Percentiles rank a stretch among this genome's conserved stretches.
These are phyloP conservation scores for Dryoscopus gambensis DNA, from an alignment of 2,113 vertebrate species.

Conservation along the genomic window DNA sequence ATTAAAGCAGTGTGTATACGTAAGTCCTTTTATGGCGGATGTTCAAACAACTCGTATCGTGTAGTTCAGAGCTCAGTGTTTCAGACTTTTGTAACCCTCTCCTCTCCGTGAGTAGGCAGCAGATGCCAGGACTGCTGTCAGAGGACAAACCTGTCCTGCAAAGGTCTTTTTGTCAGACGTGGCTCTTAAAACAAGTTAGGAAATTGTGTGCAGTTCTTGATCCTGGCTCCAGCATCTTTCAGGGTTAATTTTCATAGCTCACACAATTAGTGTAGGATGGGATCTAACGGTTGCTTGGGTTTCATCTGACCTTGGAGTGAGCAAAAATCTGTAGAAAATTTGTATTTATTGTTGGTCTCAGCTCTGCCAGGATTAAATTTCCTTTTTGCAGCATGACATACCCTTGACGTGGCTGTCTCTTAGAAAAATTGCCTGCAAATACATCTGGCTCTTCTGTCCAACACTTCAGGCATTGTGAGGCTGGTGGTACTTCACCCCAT, in stretches of 20 bases:
- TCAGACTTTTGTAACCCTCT: background rate
- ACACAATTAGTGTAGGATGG: background rate
- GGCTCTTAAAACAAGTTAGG: background rate
- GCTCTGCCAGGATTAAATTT: background rate
- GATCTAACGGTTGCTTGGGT: background rate
- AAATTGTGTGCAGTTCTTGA: background rate
- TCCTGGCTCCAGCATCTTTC: fast-evolving
- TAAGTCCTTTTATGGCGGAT: background rate
- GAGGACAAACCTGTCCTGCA: background rate
- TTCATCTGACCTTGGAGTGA: background rate
- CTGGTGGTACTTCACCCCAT: background rate
- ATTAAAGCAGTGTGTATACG: background rate
- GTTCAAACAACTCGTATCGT: background rate
- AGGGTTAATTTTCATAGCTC: background rate
- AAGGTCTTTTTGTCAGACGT: background rate
- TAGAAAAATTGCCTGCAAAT: background rate
- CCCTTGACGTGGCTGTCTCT: fast-evolving
- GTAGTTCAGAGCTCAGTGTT: background rate
- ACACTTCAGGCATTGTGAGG: background rate
- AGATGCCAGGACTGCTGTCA: background rate
- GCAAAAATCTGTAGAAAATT: background rate
- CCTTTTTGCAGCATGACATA: background rate
- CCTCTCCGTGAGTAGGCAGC: background rate
- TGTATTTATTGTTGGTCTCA: background rate
- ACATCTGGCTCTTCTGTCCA: background rate